These are phyloP conservation scores for Ciconia boyciana DNA, from an alignment of 2,113 vertebrate genomes.

Conservation along the genomic window DNA sequence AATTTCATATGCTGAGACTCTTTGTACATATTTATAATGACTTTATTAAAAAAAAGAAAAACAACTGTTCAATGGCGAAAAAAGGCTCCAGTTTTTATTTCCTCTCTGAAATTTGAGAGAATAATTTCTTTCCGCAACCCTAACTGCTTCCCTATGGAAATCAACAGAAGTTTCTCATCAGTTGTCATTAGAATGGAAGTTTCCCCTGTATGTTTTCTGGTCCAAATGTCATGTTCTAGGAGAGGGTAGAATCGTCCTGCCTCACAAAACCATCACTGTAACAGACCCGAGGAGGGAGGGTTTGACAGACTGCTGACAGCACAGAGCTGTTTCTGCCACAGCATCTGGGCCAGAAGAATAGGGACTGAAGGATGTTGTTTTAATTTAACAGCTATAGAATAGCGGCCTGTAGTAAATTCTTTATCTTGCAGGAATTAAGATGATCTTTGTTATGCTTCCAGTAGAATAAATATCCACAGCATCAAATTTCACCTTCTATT, in stretches of 20 bases:
- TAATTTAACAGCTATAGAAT: not conserved
- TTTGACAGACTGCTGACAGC: not conserved
- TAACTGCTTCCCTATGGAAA: not conserved
- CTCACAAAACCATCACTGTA: not conserved
- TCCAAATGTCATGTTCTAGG: not conserved
- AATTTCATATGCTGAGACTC: slow-evolving; percentile 77
- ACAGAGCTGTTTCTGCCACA: not conserved
- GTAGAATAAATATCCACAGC: not conserved
- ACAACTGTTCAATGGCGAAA: slow-evolving; percentile 56
- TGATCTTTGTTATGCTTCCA: not conserved
- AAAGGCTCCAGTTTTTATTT: not conserved
- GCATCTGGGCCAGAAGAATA: not conserved
- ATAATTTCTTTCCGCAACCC: not conserved
- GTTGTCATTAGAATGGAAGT: not conserved
- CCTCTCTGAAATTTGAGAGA: not conserved
- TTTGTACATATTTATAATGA: slow-evolving; percentile 84
- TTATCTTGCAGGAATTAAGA: not conserved
- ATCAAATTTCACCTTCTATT: not conserved
- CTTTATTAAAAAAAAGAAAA: slow-evolving; percentile 76
- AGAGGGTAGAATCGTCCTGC: not conserved
- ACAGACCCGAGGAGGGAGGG: not conserved
- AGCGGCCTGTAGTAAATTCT: not conserved
- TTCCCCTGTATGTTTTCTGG: not conserved
- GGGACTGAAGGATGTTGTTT: not conserved
- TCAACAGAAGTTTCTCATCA: not conserved